Percentiles rank a stretch among this genome's conserved stretches.
These are phyloP conservation scores for Chlorops oryzae DNA, from an alignment of 1,140 invertebrate species.

Conservation along the genomic window DNA sequence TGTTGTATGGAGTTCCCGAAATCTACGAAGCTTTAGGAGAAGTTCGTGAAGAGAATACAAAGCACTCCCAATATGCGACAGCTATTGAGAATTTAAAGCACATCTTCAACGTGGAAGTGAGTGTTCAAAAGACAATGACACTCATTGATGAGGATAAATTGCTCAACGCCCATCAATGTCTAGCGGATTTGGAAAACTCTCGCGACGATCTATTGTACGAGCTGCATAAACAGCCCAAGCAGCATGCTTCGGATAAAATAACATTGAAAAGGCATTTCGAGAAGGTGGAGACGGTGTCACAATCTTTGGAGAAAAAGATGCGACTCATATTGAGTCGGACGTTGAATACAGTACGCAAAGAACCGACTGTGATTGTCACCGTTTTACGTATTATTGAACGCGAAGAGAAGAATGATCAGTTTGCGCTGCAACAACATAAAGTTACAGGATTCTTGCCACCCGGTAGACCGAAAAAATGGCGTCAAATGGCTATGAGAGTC, in stretches of 20 bases:
- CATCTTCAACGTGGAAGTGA: slow-evolving; percentile 96
- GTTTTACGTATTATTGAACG: slow-evolving; percentile 93
- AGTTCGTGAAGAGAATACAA: slow-evolving; percentile 86
- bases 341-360: slow-evolving; percentile 87
- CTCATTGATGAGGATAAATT: slow-evolving; percentile 94
- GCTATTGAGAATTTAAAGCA: slow-evolving; percentile 98
- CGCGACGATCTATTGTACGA: slow-evolving; percentile 93
- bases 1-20: slow-evolving; percentile 61
- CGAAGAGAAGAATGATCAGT: slow-evolving; percentile 86
- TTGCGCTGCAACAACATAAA: slow-evolving; percentile 69
- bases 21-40: slow-evolving; percentile 73
- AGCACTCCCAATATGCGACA: slow-evolving; percentile 92
- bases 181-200: slow-evolving; percentile 94
- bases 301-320: slow-evolving; percentile 85
- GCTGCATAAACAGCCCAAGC: slow-evolving; percentile 87
- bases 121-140: slow-evolving; percentile 88
- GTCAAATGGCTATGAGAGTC: slow-evolving; percentile 76
- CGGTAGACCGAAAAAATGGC: slow-evolving; percentile 89
- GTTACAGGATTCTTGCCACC: slow-evolving; percentile 86
- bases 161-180: slow-evolving; percentile 87
- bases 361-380: slow-evolving; percentile 94
- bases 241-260: slow-evolving; percentile 79
- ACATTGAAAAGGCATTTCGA: slow-evolving; percentile 93
- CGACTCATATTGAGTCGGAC: slow-evolving; percentile 83
- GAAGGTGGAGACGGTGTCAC: slow-evolving; percentile 86